A percentile compares a stretch with the other conserved stretches of the same genome.
Evolutionary conservation across 2,888 invertebrate species (phyloP).

Genomic region (Stegana nigrithorax): DNA sequence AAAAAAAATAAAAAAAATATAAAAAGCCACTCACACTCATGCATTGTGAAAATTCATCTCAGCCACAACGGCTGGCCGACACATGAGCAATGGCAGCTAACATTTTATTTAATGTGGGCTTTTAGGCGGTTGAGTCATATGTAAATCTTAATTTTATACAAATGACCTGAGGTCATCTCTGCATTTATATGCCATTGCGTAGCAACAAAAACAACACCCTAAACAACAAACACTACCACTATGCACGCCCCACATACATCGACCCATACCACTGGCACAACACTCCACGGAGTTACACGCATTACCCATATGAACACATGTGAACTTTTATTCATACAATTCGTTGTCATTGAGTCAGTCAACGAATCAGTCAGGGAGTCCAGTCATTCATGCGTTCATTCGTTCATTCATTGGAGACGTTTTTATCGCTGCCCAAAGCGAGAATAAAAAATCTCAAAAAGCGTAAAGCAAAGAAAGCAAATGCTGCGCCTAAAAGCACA

Average conservation of each 20-base stretch:
- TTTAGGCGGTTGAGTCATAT: conserved; percentile 29
- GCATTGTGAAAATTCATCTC: too few relatives aligned
- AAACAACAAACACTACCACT: too few relatives aligned
- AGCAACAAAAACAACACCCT: too few relatives aligned
- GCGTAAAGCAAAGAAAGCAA: background rate
- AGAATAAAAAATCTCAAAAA: conserved; percentile 9
- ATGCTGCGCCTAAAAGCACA: conserved; percentile 6
- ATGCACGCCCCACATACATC: too few relatives aligned
- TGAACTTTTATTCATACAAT: too few relatives aligned
- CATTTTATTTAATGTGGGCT: conserved; percentile 10
- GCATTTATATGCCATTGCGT: conserved; percentile 62
- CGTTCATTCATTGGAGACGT: conserved; percentile 12
- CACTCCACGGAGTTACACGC: too few relatives aligned
- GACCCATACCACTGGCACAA: too few relatives aligned
- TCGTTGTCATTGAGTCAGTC: background rate
- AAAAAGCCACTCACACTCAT: too few relatives aligned
- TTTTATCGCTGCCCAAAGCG: conserved; percentile 15
- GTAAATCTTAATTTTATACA: conserved; percentile 61
- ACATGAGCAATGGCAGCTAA: too few relatives aligned
- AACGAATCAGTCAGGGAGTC: background rate
- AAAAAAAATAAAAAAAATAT: too few relatives aligned
- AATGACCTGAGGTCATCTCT: conserved; percentile 60
- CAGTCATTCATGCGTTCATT: conserved; percentile 3
- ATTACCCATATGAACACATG: too few relatives aligned
- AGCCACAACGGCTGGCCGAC: too few relatives aligned